Evolutionary conservation across 1,140 invertebrate species (phyloP), one percentile per base, ranked within the genome.

Genomic region (Atta colombica): DNA sequence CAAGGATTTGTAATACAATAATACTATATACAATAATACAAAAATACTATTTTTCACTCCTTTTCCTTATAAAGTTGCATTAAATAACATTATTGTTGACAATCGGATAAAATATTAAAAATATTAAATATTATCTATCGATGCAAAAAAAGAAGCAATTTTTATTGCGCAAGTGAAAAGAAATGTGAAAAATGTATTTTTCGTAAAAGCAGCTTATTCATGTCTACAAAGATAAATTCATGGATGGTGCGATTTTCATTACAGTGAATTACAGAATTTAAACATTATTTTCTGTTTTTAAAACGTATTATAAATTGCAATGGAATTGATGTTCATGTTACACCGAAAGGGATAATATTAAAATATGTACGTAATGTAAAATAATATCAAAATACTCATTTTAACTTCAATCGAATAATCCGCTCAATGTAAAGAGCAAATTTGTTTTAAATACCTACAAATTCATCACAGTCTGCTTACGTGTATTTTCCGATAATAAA

Each of bases 361-460:
- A 61, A 61, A 45, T 45, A 45, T 45, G 31, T 35, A 39, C 12
- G 71, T 31, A 35, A 55, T 35, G 35, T 60, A 61, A 61, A 77
- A 25, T 77, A 45, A 77, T 45, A 77, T 61, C n/a, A 21, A 78
- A 66, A 66, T 51, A 66, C n/a, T 35, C 61, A 66, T 78, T 78
- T 78, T 39, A 66, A 18, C 77, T 51, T 35, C 7, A 18, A 35
- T 35, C 61, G n/a, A 68, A 53, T 80, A 68, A 68, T 80, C 45
- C 77, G 61, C 28, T 80, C 35, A 80, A 80, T 68, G 31, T 31
- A 66, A 68, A 80, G 66, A 51, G 77, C 12, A 66, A 80, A 66
- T 80, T 80, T 21, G 8, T 53, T 78, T 78, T 78, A 78, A 78
- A 78, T 78, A 77, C n/a, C 39, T 77, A 51, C 45, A 65, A 65